Evolutionary conservation across 1,140 invertebrate species (phyloP), one percentile per base, ranked within the genome.

Genomic region (Helicoverpa armigera): DNA sequence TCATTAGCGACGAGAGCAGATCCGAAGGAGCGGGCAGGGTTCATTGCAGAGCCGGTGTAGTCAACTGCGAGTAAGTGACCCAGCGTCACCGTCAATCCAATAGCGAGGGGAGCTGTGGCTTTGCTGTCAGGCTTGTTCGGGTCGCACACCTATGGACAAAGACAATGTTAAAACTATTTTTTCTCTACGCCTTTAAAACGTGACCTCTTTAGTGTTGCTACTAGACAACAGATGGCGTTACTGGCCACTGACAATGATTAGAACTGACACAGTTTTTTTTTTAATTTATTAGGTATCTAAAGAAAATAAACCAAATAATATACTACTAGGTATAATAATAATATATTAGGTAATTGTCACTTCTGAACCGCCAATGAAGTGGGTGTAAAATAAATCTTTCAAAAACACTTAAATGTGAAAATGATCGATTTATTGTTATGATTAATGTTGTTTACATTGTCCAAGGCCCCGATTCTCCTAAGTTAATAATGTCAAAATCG

Each of bases 11-110:
- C 97, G 12, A 98, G 96, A 2, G 98, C 97, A 9, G 98, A 98
- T 72, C 98, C 98, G 88, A 99, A 96, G 35, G 97, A 97, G 78
- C 98, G 95, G 0, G 98, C 98, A 0, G 98, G 98, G 95, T 99
- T 99, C 98, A 99, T 98, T 82, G 97, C 97, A 18, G 98, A 96
- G 60, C 98, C 98, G 3, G 98, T 98, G 91, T 97, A 98, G 82
- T 96, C 96, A 76, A 99, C 97, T 16, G 97, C 98, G 80, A 97
- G 97, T 73, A 99, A 95, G 94, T 99, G 98, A 53, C 98, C 98
- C 81, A 98, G 95, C 0, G 97, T 97, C 31, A 99, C 97, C 0
- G 98, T 96, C 61, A 99, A 96, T 1, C 98, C 99, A 88, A 99
- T 99, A 76, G 98, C 97, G 10, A 99, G 95, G 0, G 98, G 98